These are phyloP conservation scores for Brachynemurus nebulosus DNA, from an alignment of 2,888 invertebrate species.

Conservation along the genomic window DNA sequence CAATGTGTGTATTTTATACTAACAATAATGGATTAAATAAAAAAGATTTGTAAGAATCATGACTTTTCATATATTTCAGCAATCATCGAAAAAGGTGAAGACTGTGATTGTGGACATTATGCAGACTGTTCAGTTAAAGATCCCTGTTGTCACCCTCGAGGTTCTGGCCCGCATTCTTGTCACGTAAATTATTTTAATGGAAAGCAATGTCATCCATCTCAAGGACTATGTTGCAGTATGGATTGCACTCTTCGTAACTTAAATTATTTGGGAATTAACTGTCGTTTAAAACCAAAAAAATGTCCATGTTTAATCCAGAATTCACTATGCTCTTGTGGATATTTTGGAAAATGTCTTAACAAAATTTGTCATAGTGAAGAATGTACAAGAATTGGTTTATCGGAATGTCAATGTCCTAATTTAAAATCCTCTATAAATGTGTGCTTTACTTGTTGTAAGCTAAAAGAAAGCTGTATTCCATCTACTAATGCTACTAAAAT, in stretches of 20 bases:
- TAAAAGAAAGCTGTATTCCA: too few species aligned
- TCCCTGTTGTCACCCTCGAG: slow-evolving; percentile 38
- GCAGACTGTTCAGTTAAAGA: slow-evolving; percentile 34
- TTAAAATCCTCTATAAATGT: too few species aligned
- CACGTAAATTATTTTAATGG: slow-evolving; percentile 30
- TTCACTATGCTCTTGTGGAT: slow-evolving; percentile 30
- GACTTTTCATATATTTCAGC: slow-evolving; percentile 24
- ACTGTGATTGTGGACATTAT: slow-evolving; percentile 53
- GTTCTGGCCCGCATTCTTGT: slow-evolving; percentile 34
- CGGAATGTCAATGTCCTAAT: slow-evolving; percentile 34
- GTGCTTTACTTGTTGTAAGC: too few species aligned
- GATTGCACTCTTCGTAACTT: slow-evolving; percentile 33
- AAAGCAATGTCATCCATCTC: slow-evolving; percentile 38
- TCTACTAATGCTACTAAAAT: slow-evolving; percentile 9
- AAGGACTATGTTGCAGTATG: slow-evolving; percentile 36
- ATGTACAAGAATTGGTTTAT: slow-evolving; percentile 32
- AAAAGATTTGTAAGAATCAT: too few species aligned
- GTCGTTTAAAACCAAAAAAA: slow-evolving; percentile 28
- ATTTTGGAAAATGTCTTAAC: slow-evolving; percentile 34
- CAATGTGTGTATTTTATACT: too few species aligned
- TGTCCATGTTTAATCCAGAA: slow-evolving; percentile 29
- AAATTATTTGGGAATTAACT: slow-evolving; percentile 27
- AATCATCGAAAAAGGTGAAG: slow-evolving; percentile 52
- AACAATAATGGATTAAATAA: too few species aligned
- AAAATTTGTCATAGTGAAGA: slow-evolving; percentile 36